Evolutionary conservation across 1,140 invertebrate species (phyloP).

Genomic region (Drosophila baimaii): DNA sequence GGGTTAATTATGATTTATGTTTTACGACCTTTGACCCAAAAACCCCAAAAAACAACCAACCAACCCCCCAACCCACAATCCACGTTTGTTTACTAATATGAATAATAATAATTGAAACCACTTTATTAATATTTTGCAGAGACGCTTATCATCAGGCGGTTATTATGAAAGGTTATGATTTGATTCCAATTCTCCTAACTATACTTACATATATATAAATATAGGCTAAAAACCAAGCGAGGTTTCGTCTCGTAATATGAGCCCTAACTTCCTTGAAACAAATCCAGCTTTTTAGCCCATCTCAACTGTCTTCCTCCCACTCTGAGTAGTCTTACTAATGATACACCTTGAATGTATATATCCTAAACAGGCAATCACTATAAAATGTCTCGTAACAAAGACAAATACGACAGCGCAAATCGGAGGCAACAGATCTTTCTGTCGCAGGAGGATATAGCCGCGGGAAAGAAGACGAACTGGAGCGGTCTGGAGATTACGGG

Average conservation of each 20-base stretch:
- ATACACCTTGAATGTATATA: not conserved
- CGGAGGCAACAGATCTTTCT: constrained; percentile 95
- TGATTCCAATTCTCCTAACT: constrained; percentile 70
- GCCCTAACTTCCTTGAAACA: constrained; percentile 71
- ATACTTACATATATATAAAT: constrained; percentile 35
- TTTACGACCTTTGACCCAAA: constrained; percentile 13
- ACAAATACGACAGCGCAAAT: constrained; percentile 90
- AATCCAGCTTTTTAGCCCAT: constrained; percentile 24
- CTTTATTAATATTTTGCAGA: constrained; percentile 84
- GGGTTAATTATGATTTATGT: constrained; percentile 17
- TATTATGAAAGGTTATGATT: constrained; percentile 84
- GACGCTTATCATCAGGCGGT: constrained; percentile 84
- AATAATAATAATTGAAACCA: constrained; percentile 78
- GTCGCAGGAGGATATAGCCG: constrained; percentile 94
- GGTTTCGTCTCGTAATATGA: constrained; percentile 77
- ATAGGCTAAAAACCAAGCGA: constrained; percentile 53
- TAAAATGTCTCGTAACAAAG: constrained; percentile 88
- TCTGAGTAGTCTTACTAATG: not conserved
- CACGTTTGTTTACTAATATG: constrained; percentile 73
- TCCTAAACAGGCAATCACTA: constrained; percentile 76
- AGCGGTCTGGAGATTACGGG: constrained; percentile 90
- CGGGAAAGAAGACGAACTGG: constrained; percentile 96
- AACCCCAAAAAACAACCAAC: not conserved
- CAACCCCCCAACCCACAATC: constrained; percentile 28
- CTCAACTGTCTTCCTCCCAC: too few relatives aligned